Evolutionary conservation across 2,888 invertebrate species (phyloP), one percentile per base, ranked within the genome.

Genomic region (Ethmia dodecea): DNA sequence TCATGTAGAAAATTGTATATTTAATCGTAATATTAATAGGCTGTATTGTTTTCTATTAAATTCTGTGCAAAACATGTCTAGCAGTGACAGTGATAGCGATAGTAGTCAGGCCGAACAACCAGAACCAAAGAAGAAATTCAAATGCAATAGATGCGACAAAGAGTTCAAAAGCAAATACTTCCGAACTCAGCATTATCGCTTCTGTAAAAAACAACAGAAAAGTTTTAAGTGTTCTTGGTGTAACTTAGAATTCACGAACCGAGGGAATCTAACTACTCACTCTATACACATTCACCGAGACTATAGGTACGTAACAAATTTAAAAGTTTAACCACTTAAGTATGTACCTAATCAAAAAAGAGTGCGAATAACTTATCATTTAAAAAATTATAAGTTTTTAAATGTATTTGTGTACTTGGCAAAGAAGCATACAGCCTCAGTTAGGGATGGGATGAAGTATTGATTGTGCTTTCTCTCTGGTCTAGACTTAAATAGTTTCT

Each of bases 241-340:
- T 30, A 47, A 49, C 3, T 22, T 60, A n/a, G 24, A 31, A 5
- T 64, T 66, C 28, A 49, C 41, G 33, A 62, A 57, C 20, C 42
- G 47, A 4, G 65, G 60, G 0, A 62, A 62, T 31, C 31, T 64
- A 1, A 47, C 39, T 1, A 40, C 37, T 3, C 63, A 66, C n/a
- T 38, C 43, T 1, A 37, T 31, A 5, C 31, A 34, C 14, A 43
- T 60, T 10, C 64, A 64, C 31, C 52, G 55, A 10, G 56, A 55
- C 31, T 37, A 33, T 5, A 43, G 47, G 58, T 53, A 49, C n/a
- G 22, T 22, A n/a, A 8, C 8, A 22, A n/a, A 5, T 20, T 1
- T 2, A 9, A 8, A 22, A 9, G n/a, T 22, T 22, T 22, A 9
- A 9, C 3, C n/a, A n/a, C n/a, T 22, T 3, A n/a, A 22, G n/a